Percentiles rank a stretch among this genome's conserved stretches.
phyloP scores from a whole-genome alignment of 2,113 vertebrate genomes.

The Rhizomys pruinosus region DNA sequence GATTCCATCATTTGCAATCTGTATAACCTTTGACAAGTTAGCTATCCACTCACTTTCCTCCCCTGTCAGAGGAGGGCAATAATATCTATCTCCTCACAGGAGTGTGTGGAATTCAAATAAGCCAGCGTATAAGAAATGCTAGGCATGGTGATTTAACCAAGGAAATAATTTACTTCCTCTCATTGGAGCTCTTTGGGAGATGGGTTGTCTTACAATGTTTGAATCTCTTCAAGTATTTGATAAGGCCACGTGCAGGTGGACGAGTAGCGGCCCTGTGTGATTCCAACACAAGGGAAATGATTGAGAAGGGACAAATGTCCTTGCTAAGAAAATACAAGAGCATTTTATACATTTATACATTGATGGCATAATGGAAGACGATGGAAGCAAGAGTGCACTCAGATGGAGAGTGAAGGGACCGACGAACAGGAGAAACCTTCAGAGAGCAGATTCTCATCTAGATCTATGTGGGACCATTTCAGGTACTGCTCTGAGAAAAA shows the following conservation, averaged over 20 bases:
- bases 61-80: not conserved
- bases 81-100: not conserved
- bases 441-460: not conserved
- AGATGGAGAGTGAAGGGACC: not conserved
- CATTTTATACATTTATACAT: not conserved
- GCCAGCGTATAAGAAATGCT: not conserved
- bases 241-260: not conserved
- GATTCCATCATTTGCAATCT: not conserved
- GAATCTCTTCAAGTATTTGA: not conserved
- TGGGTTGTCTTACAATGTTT: conserved; percentile 4
- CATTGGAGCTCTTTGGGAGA: not conserved
- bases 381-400: not conserved
- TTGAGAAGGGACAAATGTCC: not conserved
- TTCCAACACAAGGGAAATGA: not conserved
- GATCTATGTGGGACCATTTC: not conserved
- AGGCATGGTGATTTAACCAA: not conserved
- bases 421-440: not conserved
- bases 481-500: not conserved
- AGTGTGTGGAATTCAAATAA: not conserved
- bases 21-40: not conserved
- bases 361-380: not conserved
- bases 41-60: not conserved
- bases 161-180: not conserved
- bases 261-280: not conserved
- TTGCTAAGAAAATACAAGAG: not conserved